phyloP scores from a whole-genome alignment of 2,113 vertebrate species.

The Junco hyemalis region DNA sequence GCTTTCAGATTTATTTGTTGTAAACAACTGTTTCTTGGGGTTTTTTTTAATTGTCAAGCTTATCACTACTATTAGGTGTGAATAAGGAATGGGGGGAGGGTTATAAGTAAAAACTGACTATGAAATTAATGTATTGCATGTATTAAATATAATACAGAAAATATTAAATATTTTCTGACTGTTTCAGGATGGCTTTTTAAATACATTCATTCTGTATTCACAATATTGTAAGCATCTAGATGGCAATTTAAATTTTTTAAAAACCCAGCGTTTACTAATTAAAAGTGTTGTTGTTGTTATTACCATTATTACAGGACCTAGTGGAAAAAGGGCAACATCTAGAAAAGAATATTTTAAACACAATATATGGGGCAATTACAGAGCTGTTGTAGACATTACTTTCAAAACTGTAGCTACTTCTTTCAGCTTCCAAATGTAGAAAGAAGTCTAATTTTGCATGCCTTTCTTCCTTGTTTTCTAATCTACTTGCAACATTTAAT shows the following conservation, averaged over 20 bases:
- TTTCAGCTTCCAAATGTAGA: neutral
- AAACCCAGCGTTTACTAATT: neutral
- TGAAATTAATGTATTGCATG: neutral
- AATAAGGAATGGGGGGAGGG: neutral
- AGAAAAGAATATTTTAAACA: neutral
- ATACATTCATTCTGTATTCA: neutral
- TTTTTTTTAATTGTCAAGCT: neutral
- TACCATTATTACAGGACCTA: neutral
- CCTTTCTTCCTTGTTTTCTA: neutral
- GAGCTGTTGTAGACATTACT: neutral
- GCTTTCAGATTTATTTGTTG: neutral
- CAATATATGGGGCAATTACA: neutral
- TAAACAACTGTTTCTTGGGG: neutral
- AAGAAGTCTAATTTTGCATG: neutral
- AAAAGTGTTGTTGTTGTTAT: neutral
- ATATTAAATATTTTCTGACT: neutral
- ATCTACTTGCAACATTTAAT: neutral
- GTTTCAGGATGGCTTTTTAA: neutral
- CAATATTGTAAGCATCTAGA: neutral
- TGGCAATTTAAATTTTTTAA: neutral
- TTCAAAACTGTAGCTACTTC: neutral
- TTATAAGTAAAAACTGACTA: neutral
- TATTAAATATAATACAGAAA: neutral
- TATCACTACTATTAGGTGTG: neutral
- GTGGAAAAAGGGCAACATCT: neutral